Evolutionary conservation across 1,140 invertebrate species (phyloP), one percentile per base, ranked within the genome.

Genomic region (Pachypsylla venusta): DNA sequence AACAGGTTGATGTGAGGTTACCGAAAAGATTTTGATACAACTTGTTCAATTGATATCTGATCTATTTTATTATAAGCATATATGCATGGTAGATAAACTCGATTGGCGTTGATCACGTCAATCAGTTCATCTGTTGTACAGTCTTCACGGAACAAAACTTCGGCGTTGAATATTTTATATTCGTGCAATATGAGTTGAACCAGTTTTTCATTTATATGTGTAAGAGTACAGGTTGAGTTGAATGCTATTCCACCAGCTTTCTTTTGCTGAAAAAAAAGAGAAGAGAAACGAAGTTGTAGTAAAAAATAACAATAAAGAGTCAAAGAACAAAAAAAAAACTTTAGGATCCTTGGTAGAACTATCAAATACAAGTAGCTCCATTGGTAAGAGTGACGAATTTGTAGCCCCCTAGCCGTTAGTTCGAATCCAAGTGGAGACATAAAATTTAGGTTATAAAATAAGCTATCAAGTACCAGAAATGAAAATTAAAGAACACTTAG

Each of bases 31-130:
- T n/a, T n/a, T n/a, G n/a, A n/a, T n/a, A n/a, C n/a, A n/a, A 99
- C 90, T 76, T 99, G 95, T 74, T 99, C 95, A 64, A 99, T 93
- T 24, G 93, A 97, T 66, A 99, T 93, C 75, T 98, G 94, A 86
- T 99, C 96, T 66, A 99, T 97, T 81, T 99, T 99, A 74, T 99
- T 99, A 75, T 98, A 99, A 53, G 98, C 93, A 76, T 98, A 98
- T 53, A 98, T 71, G 75, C 95, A 99, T 53, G 94, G 90, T 66
- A 99, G 76, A 75, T 99, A 99, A 53, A 98, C 92, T 64, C 96
- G 80, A 75, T 97, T 99, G 2, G 88, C 94, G 39, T 90, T 86
- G 62, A 99, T 95, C n/a, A 99, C 93, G 75, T 99, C 97, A 62
- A 99, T 98, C 67, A 99, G 81, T 70, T 99, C 94, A 73, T 99